Conservation (phyloP, 1,140 invertebrate genomes). For the Eufriesea mexicana region DNA sequence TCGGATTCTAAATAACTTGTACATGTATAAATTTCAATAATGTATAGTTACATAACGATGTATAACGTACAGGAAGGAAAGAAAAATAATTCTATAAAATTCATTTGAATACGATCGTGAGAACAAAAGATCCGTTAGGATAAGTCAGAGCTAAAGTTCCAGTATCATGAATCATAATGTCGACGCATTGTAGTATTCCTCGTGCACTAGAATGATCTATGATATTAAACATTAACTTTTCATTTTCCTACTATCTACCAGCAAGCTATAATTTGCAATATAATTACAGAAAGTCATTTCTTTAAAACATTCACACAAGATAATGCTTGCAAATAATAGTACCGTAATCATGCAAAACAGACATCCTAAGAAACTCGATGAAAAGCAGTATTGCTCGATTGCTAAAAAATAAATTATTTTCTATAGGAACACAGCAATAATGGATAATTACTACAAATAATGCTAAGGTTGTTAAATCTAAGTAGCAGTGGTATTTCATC, state of each 20-base stretch:
- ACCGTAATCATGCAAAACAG: constrained; percentile 8
- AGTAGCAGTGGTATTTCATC: not conserved
- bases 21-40: not conserved
- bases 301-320: constrained; percentile 22
- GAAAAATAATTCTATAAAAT: constrained; percentile 1
- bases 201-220: not conserved
- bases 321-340: not conserved
- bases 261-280: not conserved
- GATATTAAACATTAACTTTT: not conserved
- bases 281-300: not conserved
- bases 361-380: not conserved
- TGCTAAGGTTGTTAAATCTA: not conserved
- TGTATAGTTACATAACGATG: not conserved
- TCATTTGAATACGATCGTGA: not conserved
- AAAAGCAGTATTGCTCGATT: constrained; percentile 1
- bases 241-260: not conserved
- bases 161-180: no score
- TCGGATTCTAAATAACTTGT: not conserved
- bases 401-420: constrained; percentile 49
- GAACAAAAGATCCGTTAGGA: not conserved
- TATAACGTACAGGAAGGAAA: not conserved
- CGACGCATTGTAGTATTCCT: not conserved
- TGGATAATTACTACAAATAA: constrained; percentile 14
- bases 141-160: not conserved
- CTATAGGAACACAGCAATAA: constrained; percentile 52